Base-by-base conservation (phyloP, 2,888 invertebrate genomes). In the Bugula neritina region DNA sequence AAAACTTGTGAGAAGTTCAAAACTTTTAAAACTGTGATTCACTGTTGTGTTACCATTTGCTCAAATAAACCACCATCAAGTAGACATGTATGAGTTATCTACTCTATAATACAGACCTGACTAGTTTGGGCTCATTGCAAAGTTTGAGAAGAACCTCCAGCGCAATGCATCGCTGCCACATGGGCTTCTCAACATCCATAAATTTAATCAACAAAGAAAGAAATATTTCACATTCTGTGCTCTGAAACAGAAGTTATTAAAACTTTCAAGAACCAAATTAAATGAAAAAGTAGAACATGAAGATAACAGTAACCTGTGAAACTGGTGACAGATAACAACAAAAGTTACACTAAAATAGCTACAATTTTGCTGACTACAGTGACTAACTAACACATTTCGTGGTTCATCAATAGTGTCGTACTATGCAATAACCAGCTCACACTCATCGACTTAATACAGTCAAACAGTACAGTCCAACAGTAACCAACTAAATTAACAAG, bases 141-240 rank as follows among this genome's bases (percentile, higher is more conserved):
- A 99, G 91, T 85, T 93, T 93, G 83, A 96, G 95, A 63, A 99
- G 87, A 1, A 98, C 96, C 87, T 99, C 99, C 25, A 99, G 84
- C 0, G 98, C 96, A 71, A 97, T 85, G 0, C 95, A 94, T 72
- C 97, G 87, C 84, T 98, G 97, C 98, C 99, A 99, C 75, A 91
- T 80, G 1, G 95, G 94, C 85, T 96, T 95, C 82, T 98, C 98
- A 0, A 93, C 92, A 83, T 98, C 98, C 83, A 98, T 86, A 86
- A 99, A 98, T 85, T 98, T 97, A 54, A 98, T 93, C 71, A 99
- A 92, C 71, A 98, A 87, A 0, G 97, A 96, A 58, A 99, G 87
- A 85, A 99, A 98, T 81, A 99, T 98, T 86, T 99, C 99, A 85
- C 97, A 97, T 85, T 99, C 97, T 0, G 98, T 98, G 35, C 93